Evolutionary conservation across 2,888 invertebrate species (phyloP).

Genomic region (Drosophila cracens): DNA sequence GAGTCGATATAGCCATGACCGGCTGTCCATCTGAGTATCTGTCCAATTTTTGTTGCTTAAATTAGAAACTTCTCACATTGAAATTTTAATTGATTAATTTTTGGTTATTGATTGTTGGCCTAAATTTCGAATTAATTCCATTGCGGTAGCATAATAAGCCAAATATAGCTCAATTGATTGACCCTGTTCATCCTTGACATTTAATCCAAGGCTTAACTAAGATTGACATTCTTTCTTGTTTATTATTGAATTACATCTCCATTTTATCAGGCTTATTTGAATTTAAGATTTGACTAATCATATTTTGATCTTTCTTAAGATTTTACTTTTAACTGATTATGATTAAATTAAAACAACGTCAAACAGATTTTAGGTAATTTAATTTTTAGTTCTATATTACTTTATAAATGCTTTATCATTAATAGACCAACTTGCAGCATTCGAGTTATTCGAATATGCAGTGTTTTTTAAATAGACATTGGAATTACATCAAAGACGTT

Average conservation of each 20-base stretch:
- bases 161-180: background rate
- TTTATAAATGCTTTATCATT: background rate
- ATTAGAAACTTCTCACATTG: background rate
- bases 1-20: background rate
- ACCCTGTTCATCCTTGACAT: background rate
- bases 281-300: background rate
- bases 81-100: background rate
- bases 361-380: background rate
- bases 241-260: background rate
- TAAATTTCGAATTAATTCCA: background rate
- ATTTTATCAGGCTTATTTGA: background rate
- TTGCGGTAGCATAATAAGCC: background rate
- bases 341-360: background rate
- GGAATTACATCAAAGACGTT: conserved; percentile 71
- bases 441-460: conserved; percentile 6
- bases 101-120: background rate
- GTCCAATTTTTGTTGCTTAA: background rate
- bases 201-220: background rate
- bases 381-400: background rate
- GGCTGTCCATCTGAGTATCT: background rate
- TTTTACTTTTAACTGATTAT: background rate
- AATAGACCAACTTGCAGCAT: background rate
- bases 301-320: background rate
- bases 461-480: conserved; percentile 17
- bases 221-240: background rate